Conservation (phyloP, 2,888 invertebrate genomes). For the Papilio protenor region DNA sequence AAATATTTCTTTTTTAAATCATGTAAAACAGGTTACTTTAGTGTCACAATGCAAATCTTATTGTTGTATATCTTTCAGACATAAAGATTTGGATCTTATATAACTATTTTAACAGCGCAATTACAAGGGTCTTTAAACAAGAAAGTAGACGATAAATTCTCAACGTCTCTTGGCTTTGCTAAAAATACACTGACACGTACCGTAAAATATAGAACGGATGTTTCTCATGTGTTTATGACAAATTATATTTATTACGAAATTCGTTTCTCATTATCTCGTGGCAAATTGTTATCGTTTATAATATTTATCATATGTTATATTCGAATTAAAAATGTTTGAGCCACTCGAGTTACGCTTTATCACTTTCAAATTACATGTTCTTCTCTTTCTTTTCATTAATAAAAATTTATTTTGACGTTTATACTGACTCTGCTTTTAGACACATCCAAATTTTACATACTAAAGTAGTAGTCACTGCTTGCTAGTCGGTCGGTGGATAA, state of each 20-base stretch:
- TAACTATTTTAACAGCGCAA: slow-evolving; percentile 21
- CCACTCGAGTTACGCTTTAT: not conserved
- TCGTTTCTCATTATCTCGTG: slow-evolving; percentile 29
- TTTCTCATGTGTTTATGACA: slow-evolving; percentile 33
- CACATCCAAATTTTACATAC: not conserved
- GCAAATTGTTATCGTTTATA: slow-evolving; percentile 31
- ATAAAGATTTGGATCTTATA: slow-evolving; percentile 7
- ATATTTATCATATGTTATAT: slow-evolving; percentile 12
- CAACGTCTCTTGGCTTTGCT: slow-evolving; percentile 22
- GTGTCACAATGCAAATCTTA: not conserved
- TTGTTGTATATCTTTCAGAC: not conserved
- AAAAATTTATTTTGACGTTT: not conserved
- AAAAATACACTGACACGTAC: slow-evolving; percentile 31
- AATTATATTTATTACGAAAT: slow-evolving; percentile 33
- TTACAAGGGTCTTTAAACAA: slow-evolving; percentile 22
- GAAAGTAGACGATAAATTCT: slow-evolving; percentile 25
- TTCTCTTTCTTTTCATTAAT: slow-evolving; percentile 10
- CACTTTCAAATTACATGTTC: not conserved
- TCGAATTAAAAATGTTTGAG: slow-evolving; percentile 20
- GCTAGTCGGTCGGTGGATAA: not conserved
- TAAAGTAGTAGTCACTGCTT: not conserved
- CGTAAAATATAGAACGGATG: slow-evolving; percentile 37
- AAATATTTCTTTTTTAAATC: slow-evolving; percentile 5
- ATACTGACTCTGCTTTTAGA: not conserved
- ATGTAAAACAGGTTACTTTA: not conserved